A percentile compares a stretch with the other conserved stretches of the same genome.
These are phyloP conservation scores for Solenodon paradoxus DNA, from an alignment of 2,113 vertebrate genomes.

Conservation along the genomic window DNA sequence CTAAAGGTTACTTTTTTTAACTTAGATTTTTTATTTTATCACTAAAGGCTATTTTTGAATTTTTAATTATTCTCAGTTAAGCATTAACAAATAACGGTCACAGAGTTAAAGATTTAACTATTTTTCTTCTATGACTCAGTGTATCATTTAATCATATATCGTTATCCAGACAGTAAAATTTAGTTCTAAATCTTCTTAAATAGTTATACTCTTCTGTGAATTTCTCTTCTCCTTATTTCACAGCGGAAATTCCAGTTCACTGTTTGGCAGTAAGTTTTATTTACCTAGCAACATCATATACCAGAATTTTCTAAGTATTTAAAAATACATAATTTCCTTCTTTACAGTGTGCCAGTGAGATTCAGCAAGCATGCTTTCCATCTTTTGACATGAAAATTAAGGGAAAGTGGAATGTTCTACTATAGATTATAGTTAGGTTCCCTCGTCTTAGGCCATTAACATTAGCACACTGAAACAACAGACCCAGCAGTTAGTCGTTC, in stretches of 20 bases:
- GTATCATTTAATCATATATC: not conserved
- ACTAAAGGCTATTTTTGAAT: slow-evolving; percentile 6
- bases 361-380: not conserved
- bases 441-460: not conserved
- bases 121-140: not conserved
- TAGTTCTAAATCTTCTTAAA: slow-evolving; percentile 8
- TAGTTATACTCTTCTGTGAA: not conserved
- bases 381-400: slow-evolving; percentile 32
- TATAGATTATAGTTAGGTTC: not conserved
- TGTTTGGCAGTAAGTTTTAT: not conserved
- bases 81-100: not conserved
- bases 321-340: not conserved
- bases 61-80: not conserved
- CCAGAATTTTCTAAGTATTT: slow-evolving; percentile 18
- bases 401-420: not conserved
- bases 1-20: no score
- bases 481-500: not conserved
- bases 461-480: not conserved
- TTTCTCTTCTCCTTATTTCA: slow-evolving; percentile 44
- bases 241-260: slow-evolving; percentile 38
- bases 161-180: slow-evolving; percentile 6
- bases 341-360: not conserved
- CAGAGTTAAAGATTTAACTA: not conserved
- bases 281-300: not conserved
- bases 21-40: no score